Evolutionary conservation across 2,888 invertebrate species (phyloP).

Genomic region (Ochropleura leucogaster): DNA sequence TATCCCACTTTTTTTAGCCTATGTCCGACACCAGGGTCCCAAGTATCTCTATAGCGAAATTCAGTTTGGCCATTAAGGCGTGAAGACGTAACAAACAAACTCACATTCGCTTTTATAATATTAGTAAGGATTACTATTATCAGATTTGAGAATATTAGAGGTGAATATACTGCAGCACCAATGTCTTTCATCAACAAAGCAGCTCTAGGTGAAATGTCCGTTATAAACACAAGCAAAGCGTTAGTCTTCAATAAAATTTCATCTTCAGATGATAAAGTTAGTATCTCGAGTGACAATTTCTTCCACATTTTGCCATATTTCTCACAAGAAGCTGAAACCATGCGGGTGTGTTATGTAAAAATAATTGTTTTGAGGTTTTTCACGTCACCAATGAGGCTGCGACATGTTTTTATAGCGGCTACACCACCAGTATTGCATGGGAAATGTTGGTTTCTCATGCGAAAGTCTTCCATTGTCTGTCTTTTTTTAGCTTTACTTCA

Average conservation of each 20-base stretch:
- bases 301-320: constrained; percentile 38
- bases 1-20: too few species aligned
- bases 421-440: constrained; percentile 82
- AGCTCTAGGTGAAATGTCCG: background rate
- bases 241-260: background rate
- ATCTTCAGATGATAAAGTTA: background rate
- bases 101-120: too few species aligned
- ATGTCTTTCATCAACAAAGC: background rate
- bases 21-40: too few species aligned
- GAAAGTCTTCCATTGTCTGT: constrained; percentile 82
- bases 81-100: too few species aligned
- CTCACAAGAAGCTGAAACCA: constrained; percentile 64
- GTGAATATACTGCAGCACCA: background rate
- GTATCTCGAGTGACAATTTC: constrained; percentile 11
- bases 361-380: constrained; percentile 84
- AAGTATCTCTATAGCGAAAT: too few species aligned
- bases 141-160: background rate
- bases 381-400: constrained; percentile 76
- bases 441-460: constrained; percentile 87
- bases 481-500: constrained; percentile 67
- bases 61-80: too few species aligned
- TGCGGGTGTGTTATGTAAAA: constrained; percentile 85
- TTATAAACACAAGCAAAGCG: background rate
- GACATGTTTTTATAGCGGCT: constrained; percentile 81
- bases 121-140: background rate